A percentile compares a stretch with the other conserved stretches of the same genome.
These are phyloP conservation scores for Clusia tigrina DNA, from an alignment of 2,888 invertebrate species.

Conservation along the genomic window DNA sequence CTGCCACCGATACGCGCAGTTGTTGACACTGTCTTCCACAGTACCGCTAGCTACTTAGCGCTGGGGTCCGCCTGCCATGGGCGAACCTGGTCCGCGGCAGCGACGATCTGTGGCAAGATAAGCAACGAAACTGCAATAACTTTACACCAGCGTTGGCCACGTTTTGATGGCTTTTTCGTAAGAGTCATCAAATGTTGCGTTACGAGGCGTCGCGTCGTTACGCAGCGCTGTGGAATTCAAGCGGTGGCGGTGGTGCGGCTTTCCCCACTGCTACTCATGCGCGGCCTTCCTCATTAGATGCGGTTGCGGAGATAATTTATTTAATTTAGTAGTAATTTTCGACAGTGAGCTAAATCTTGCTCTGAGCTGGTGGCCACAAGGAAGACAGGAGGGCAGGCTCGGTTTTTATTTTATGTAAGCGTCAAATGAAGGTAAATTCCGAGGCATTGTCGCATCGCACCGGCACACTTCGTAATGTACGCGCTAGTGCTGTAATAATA, in stretches of 20 bases:
- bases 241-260: constrained; percentile 8
- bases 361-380: constrained; percentile 8
- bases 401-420: no score
- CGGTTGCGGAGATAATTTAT: constrained; percentile 26
- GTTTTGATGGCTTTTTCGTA: constrained; percentile 19
- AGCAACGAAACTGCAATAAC: constrained; percentile 28
- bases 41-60: neutral
- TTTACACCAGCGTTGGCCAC: constrained; percentile 23
- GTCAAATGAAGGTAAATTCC: no score
- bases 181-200: constrained; percentile 30
- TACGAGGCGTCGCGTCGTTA: constrained; percentile 1
- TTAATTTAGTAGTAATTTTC: constrained; percentile 54
- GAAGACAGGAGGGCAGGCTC: neutral
- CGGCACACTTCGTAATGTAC: no score
- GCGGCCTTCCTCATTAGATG: constrained; percentile 34
- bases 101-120: constrained; percentile 23
- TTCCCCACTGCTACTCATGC: constrained; percentile 4
- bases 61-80: neutral
- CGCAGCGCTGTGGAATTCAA: constrained; percentile 19
- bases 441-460: constrained; percentile 2
- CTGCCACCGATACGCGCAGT: neutral
- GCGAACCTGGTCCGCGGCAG: neutral
- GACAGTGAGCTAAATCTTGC: constrained; percentile 37
- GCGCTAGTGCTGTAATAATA: neutral
- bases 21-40: neutral